Evolutionary conservation across 2,888 invertebrate species (phyloP), one percentile per base, ranked within the genome.

Genomic region (Harpalus rufipes): DNA sequence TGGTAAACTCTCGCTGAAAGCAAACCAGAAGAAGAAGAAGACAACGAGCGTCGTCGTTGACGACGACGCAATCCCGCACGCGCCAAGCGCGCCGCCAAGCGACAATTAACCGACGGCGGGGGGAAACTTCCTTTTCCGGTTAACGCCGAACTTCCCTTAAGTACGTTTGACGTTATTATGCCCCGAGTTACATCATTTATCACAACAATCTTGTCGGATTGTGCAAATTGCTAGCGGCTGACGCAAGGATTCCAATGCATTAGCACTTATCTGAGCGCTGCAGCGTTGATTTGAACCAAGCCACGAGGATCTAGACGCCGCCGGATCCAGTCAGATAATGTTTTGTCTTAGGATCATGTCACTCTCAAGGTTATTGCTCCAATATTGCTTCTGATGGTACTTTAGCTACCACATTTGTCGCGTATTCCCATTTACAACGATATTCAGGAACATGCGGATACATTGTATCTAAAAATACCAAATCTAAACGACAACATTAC

Each of bases 161-260:
- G 82, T 82, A 82, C 68, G 82, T 82, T 82, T 82, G 82, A 82
- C 82, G 82, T 82, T 82, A 82, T 82, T 82, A 82, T 82, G 63
- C 74, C 58, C 59, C 21, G 81, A 18, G 81, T 81, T 63, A 81
- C 81, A 81, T 63, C 81, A 81, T 81, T 81, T 81, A 81, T 81
- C 81, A 81, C 81, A 81, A 81, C 81, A 81, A 81, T 81, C 68
- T 68, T 68, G 63, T 65, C 68, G 81, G 81, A 81, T 81, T 81
- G 81, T 68, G 44, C 81, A 81, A 81, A 81, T 81, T 68, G 68
- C 81, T 68, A 7, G 32, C 68, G 81, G 81, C 81, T 51, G 65
- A 51, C 76, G 76, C 58, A 32, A 32, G 81, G 68, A 81, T 81
- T 68, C 81, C 65, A 68, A 81, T 81, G 81, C 63, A 81, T 81